A percentile compares a stretch with the other conserved stretches of the same genome.
These are phyloP conservation scores for Charadrius vociferus DNA, from an alignment of 2,113 vertebrate genomes.

Conservation along the genomic window DNA sequence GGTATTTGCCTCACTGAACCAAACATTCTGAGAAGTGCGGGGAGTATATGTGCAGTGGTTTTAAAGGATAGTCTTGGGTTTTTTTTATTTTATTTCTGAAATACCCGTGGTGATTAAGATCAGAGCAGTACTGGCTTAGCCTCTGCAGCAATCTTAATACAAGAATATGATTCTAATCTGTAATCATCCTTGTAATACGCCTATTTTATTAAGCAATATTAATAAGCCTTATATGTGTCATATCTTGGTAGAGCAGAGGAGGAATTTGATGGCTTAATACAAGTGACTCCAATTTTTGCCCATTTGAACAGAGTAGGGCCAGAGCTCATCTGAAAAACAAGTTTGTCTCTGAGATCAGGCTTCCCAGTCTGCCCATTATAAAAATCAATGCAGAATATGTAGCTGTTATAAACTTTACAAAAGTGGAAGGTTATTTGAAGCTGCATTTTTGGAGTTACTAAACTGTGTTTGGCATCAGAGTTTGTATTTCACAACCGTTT, in stretches of 20 bases:
- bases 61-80: not conserved
- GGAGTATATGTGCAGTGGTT: not conserved
- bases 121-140: not conserved
- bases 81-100: not conserved
- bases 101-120: not conserved
- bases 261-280: not conserved
- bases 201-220: not conserved
- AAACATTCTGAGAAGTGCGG: not conserved
- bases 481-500: not conserved
- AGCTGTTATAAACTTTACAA: not conserved
- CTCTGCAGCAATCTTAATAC: not conserved
- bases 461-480: not conserved
- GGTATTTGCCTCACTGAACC: not conserved
- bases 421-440: not conserved
- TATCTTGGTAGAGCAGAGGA: not conserved
- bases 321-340: not conserved
- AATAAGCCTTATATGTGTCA: not conserved
- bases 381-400: fast-evolving
- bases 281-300: not conserved
- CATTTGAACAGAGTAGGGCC: not conserved
- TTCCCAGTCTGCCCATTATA: not conserved
- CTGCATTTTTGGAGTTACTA: not conserved
- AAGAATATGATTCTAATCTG: not conserved
- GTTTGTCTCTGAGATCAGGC: not conserved
- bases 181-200: not conserved